Base-by-base conservation (phyloP, 2,888 invertebrate species). In the Erebia aethiops region DNA sequence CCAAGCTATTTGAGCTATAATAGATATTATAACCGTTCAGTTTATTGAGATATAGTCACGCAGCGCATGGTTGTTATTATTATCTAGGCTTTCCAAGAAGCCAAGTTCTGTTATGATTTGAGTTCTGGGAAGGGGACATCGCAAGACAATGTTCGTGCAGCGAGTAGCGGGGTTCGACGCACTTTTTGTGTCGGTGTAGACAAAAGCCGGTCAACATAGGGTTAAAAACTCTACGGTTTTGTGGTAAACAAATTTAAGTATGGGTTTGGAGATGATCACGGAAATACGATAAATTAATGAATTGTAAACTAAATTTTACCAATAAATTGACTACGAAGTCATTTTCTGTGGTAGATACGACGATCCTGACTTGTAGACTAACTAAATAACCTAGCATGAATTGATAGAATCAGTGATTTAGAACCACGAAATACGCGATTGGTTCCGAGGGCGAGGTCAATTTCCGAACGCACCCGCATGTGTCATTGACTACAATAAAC, bases 381-480 rank as follows among this genome's bases (percentile, higher is more conserved):
- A 51, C 49, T 46, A 46, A 35, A 35, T 35, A 11, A 46, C 11
- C 46, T 46, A 35, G 35, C 7, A 16, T 21, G 10, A 21, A 56
- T 65, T 21, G 56, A 56, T 56, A 18, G 43, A 73, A 72, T 49
- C 46, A 51, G 43, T 11, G 43, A 9, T 43, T 1, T 43, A 35
- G 2, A 43, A 43, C 10, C 43, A 43, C 11, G 11, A 11, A 21
- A 71, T 69, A 35, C 35, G 66, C 63, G 69, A 79, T 79, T 77
- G 77, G 77, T 74, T 57, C 4, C 56, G 13, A 79, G 81, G 82
- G 80, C 77, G 80, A 82, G 85, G 85, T 85, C 86, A 85, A 85
- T 82, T 85, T 82, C 81, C 81, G 81, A 81, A 79, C 81, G 78
- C 78, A 84, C 88, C 88, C 88, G 87, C 86, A 74, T 74, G 18